These are phyloP conservation scores for Apodemia duryi DNA, from an alignment of 2,888 invertebrate genomes.

Conservation along the genomic window DNA sequence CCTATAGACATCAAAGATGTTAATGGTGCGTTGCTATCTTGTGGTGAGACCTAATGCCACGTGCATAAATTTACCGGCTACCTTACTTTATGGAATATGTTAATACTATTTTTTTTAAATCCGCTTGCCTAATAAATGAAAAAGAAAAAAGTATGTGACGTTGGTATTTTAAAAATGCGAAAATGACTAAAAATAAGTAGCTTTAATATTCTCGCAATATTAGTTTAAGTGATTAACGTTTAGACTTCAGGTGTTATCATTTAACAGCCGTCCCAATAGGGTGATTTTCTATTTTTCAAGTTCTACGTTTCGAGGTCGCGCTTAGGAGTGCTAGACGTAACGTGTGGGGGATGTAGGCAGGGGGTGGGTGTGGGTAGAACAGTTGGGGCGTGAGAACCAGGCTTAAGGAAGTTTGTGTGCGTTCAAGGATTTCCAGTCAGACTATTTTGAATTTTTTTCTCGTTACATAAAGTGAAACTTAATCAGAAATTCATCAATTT, in stretches of 20 bases:
- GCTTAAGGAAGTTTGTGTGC: constrained; percentile 32
- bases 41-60: no score
- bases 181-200: not conserved
- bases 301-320: constrained; percentile 60
- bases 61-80: no score
- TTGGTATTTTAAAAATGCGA: no score
- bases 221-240: constrained; percentile 29
- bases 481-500: not conserved
- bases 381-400: constrained; percentile 38
- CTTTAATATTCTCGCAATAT: not conserved
- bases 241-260: constrained; percentile 34
- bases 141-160: no score
- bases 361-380: constrained; percentile 20
- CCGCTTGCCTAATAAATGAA: no score
- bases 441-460: constrained; percentile 5
- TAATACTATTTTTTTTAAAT: no score
- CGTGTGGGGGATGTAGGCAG: constrained; percentile 26
- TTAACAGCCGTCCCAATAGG: constrained; percentile 35
- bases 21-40: no score
- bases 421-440: constrained; percentile 24
- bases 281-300: constrained; percentile 35
- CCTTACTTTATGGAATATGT: no score
- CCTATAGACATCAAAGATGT: no score
- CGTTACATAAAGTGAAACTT: not conserved
- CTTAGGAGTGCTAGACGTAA: constrained; percentile 21